Percentiles rank a stretch among this genome's conserved stretches.
These are phyloP conservation scores for Prosapia bicincta DNA, from an alignment of 2,888 invertebrate genomes.

Conservation along the genomic window DNA sequence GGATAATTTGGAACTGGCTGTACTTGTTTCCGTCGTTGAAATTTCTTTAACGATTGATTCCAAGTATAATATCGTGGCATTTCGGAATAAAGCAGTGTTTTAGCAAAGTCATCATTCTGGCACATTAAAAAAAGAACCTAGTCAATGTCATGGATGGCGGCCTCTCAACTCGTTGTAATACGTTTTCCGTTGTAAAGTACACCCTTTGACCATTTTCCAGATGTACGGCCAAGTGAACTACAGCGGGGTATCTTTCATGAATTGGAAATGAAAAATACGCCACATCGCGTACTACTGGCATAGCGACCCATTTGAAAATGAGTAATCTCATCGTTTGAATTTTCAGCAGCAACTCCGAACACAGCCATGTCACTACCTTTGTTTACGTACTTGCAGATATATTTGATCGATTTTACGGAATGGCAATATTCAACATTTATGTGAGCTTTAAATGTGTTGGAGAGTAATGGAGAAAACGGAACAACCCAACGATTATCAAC, in stretches of 20 bases:
- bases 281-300: conserved; percentile 32
- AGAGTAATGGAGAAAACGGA: conserved; percentile 33
- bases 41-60: conserved; percentile 4
- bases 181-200: too few species aligned
- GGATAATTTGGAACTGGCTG: too few species aligned
- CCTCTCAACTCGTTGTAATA: too few species aligned
- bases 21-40: too few species aligned
- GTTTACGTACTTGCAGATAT: conserved; percentile 44
- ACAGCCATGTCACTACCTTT: conserved; percentile 35
- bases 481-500: too few species aligned
- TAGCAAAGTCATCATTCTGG: conserved; percentile 25
- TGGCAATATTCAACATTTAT: conserved; percentile 43
- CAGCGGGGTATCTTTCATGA: neutral
- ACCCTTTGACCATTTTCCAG: too few species aligned
- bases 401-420: conserved; percentile 46
- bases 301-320: conserved; percentile 37
- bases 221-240: neutral
- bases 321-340: conserved; percentile 36
- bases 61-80: conserved; percentile 37
- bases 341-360: neutral
- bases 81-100: conserved; percentile 33
- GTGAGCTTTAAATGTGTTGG: conserved; percentile 40
- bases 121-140: conserved; percentile 38
- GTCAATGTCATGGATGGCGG: conserved; percentile 34
- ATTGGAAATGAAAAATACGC: conserved; percentile 5